phyloP scores from a whole-genome alignment of 2,888 invertebrate genomes.

The Cepaea hortensis region DNA sequence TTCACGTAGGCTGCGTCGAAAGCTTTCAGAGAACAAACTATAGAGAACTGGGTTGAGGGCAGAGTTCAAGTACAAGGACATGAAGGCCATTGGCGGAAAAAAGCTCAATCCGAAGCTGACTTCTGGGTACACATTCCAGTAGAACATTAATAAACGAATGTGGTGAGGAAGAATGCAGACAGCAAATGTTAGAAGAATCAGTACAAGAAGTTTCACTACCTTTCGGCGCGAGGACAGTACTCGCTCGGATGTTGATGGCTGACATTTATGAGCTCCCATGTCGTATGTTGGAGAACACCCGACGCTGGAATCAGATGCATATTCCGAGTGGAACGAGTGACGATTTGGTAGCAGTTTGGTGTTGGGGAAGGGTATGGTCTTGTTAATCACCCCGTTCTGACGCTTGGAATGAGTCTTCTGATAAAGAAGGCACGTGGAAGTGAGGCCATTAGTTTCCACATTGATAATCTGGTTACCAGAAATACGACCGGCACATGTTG shows the following conservation, averaged over 20 bases:
- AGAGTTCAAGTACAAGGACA: slow-evolving; percentile 92
- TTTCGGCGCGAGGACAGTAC: slow-evolving; percentile 46
- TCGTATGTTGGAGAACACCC: not conserved
- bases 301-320: slow-evolving; percentile 14
- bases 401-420: slow-evolving; percentile 15
- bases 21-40: slow-evolving; percentile 89
- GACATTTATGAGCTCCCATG: not conserved
- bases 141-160: slow-evolving; percentile 85
- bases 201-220: slow-evolving; percentile 88
- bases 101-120: slow-evolving; percentile 40
- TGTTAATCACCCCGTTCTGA: not conserved
- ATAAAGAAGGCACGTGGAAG: slow-evolving; percentile 6
- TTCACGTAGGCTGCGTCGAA: slow-evolving; percentile 89
- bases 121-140: slow-evolving; percentile 81
- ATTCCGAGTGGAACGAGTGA: slow-evolving; percentile 24
- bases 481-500: not conserved
- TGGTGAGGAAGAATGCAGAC: slow-evolving; percentile 92
- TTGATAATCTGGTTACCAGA: not conserved
- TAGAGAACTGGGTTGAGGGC: slow-evolving; percentile 93
- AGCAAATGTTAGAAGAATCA: slow-evolving; percentile 91
- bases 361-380: not conserved
- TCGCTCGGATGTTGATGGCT: slow-evolving; percentile 30
- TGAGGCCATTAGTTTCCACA: not conserved
- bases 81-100: slow-evolving; percentile 89
- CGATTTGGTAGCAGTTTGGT: slow-evolving; percentile 9